Evolutionary conservation across 2,888 invertebrate species (phyloP), one percentile per base, ranked within the genome.

Genomic region (Philaethria dido): DNA sequence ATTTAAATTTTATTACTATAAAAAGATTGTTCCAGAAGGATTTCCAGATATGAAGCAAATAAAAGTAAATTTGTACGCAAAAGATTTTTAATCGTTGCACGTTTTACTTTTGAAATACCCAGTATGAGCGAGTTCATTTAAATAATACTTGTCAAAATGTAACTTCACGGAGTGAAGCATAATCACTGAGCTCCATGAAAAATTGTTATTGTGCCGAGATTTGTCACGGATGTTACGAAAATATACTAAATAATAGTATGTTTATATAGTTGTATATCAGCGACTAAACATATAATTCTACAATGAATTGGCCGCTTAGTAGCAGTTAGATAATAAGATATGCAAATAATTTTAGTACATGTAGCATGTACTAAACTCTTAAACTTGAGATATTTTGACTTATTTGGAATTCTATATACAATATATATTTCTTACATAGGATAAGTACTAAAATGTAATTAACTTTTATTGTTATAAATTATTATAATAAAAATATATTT

Each of bases 211-310:
- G 45, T 14, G 47, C 14, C 14, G 22, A 2, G 6, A 48, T 48
- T 48, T n/a, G 14, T 25, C 2, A 48, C 1, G 22, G 48, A 22
- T 25, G 6, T 48, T 13, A 14, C 22, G n/a, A 25, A 50, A 50
- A 50, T n/a, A 50, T 50, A 2, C n/a, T 50, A 50, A 25, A n/a
- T n/a, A 50, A n/a, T n/a, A 22, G 13, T 48, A 25, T 22, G 48
- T 14, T 14, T 25, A 48, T 2, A 8, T 22, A 48, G 18, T 45
- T 45, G 11, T 20, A 2, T 45, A 45, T 44, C 16, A 13, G 39
- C 2, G 39, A 13, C 13, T 39, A 13, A 44, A 16, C 45, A 11
- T 20, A 45, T 45, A 20, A 20, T 45, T 45, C 8, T 20, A 20
- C 11, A 45, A 20, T 20, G 9, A n/a, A n/a, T n/a, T n/a, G n/a